phyloP scores from a whole-genome alignment of 1,140 invertebrate genomes.

The Drosophila kikkawai region DNA sequence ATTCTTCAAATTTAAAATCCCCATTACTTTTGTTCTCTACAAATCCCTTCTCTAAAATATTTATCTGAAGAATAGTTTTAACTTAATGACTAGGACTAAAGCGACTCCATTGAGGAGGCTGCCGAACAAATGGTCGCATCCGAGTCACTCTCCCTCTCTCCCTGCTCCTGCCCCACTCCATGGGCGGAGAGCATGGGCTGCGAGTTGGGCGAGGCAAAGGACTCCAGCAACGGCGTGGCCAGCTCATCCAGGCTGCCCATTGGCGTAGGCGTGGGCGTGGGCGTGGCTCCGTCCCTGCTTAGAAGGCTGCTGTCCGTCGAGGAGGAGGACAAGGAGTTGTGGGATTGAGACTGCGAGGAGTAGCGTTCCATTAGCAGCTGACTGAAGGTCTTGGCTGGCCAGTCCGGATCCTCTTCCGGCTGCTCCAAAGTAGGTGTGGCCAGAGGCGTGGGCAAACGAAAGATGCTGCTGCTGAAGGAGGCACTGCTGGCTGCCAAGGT shows the following conservation, averaged over 20 bases:
- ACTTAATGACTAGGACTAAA: slow-evolving; percentile 24
- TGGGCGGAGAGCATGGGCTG: slow-evolving; percentile 57
- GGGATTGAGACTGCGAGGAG: slow-evolving; percentile 23
- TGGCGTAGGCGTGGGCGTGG: slow-evolving; percentile 25
- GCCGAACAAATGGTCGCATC: slow-evolving; percentile 74
- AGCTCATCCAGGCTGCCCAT: slow-evolving; percentile 57
- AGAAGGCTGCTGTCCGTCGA: slow-evolving; percentile 70
- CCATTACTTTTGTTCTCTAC: too few relatives aligned
- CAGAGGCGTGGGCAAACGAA: slow-evolving; percentile 61
- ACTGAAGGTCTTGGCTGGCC: slow-evolving; percentile 62
- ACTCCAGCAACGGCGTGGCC: slow-evolving; percentile 60
- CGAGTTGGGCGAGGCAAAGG: slow-evolving; percentile 57
- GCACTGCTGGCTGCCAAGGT: slow-evolving; percentile 63
- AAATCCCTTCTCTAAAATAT: background rate
- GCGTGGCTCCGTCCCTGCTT: slow-evolving; percentile 24
- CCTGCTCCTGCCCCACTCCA: slow-evolving; percentile 15
- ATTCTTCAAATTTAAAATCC: too few relatives aligned
- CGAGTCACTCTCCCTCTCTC: slow-evolving; percentile 43
- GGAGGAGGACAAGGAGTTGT: slow-evolving; percentile 26
- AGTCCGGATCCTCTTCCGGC: slow-evolving; percentile 53
- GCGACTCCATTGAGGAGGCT: slow-evolving; percentile 67
- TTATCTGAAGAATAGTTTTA: background rate
- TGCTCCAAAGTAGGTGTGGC: slow-evolving; percentile 52
- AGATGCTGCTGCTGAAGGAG: slow-evolving; percentile 74
- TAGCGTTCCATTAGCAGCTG: slow-evolving; percentile 69